Conservation (phyloP, 2,888 invertebrate species). For the Gymnocheta viridis region DNA sequence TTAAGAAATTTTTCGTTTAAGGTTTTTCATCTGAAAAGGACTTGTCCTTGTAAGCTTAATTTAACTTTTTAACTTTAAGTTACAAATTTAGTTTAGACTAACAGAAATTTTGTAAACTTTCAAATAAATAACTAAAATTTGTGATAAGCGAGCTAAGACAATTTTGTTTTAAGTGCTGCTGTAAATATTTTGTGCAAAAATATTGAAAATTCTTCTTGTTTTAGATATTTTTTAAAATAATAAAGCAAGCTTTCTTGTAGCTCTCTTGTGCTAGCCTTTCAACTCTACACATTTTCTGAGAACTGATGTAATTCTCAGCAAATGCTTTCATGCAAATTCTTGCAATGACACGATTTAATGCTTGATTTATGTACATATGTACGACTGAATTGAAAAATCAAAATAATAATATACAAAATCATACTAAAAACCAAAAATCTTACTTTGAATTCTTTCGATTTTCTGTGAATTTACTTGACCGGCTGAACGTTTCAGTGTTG, state of each 20-base stretch:
- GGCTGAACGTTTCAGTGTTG: slow-evolving; percentile 72
- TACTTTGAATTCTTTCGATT: slow-evolving; percentile 78
- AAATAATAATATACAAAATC: slow-evolving; percentile 42
- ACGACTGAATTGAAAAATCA: neutral
- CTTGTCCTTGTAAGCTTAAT: too few relatives aligned
- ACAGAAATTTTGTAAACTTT: too few relatives aligned
- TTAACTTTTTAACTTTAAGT: too few relatives aligned
- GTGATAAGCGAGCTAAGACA: too few relatives aligned
- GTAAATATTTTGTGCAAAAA: too few relatives aligned
- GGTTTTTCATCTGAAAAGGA: too few relatives aligned
- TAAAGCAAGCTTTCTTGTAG: neutral
- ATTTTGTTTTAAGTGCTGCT: too few relatives aligned
- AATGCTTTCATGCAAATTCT: neutral
- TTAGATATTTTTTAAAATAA: too few relatives aligned
- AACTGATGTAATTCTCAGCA: neutral
- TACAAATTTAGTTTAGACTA: too few relatives aligned
- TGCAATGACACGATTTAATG: neutral
- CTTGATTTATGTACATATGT: neutral
- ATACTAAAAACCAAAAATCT: slow-evolving; percentile 71
- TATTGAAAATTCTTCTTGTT: too few relatives aligned
- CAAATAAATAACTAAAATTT: too few relatives aligned
- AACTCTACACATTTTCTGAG: neutral
- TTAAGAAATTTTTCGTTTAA: too few relatives aligned
- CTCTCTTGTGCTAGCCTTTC: neutral
- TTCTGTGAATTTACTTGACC: slow-evolving; percentile 72